Evolutionary conservation across 2,113 vertebrate genomes (phyloP).

Genomic region (Myrmophylax atrothorax): DNA sequence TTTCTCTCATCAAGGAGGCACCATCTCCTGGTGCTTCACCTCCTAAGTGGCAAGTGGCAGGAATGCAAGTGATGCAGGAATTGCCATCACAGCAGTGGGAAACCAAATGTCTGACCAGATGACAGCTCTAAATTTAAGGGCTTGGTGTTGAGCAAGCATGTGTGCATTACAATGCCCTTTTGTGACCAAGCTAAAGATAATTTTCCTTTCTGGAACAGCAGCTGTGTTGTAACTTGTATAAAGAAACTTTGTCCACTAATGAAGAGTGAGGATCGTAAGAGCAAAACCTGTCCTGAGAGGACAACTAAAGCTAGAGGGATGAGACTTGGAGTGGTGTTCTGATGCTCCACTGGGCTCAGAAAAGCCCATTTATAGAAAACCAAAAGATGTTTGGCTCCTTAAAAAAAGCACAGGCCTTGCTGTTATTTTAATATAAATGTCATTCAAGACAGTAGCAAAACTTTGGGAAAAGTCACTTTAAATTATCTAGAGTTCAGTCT

Average conservation of each 20-base stretch:
- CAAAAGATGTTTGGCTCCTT: background rate
- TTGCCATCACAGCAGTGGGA: background rate
- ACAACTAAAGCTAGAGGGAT: background rate
- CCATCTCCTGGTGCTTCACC: background rate
- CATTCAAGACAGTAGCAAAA: background rate
- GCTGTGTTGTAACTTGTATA: background rate
- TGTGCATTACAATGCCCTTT: background rate
- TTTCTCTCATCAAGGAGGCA: background rate
- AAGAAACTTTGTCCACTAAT: background rate
- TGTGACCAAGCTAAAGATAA: constrained; percentile 34
- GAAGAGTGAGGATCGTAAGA: background rate
- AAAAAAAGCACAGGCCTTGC: background rate
- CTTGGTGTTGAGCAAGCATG: background rate
- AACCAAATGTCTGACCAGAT: background rate
- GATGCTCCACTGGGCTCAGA: background rate
- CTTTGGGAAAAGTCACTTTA: background rate
- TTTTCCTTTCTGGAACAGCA: background rate
- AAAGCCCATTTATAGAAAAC: background rate
- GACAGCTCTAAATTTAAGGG: constrained; percentile 45
- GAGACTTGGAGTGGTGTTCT: background rate
- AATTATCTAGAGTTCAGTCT: background rate
- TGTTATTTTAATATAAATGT: background rate
- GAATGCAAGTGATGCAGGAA: background rate
- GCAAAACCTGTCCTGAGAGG: background rate
- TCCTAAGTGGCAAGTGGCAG: background rate